Evolutionary conservation across 1,140 invertebrate genomes (phyloP), one percentile per base, ranked within the genome.

Genomic region (Apis cerana): DNA sequence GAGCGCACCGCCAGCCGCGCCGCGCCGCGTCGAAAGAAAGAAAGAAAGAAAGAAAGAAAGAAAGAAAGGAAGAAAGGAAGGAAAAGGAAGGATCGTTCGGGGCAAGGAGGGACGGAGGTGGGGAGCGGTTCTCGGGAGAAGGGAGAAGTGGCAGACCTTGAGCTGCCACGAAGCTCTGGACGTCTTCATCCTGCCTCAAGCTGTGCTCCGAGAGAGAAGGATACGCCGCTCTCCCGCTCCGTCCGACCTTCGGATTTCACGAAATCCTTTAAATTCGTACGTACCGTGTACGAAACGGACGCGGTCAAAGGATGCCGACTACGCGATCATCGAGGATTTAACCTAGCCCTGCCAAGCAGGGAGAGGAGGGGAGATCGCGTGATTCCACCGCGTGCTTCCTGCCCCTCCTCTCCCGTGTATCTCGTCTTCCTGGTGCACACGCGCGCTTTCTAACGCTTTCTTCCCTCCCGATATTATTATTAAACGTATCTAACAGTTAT

Each of bases 131-230:
- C 76, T 61, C 59, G 85, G 80, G 87, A 88, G 89, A 89, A 90
- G 92, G 92, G 92, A 91, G 85, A 94, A 94, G 92, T 91, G 91
- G 94, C 91, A 94, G 94, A 94, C 93, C 94, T 94, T 94, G 94
- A 94, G 94, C 93, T 94, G 93, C 94, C 94, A 94, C 88, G 84
- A 90, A 90, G 89, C 89, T 89, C 90, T 91, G 92, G 92, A 94
- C 93, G 91, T 94, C 94, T 94, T 94, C 94, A 94, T 94, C 91
- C 92, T 92, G 92, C 92, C 92, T 88, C 88, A 81, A 93, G 91
- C 89, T 88, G 88, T 82, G 90, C 89, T 91, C 70, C 65, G 83
- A 91, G 90, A 89, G 84, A 86, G 85, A 83, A 85, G 82, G 79
- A 71, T 81, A 83, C 83, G 70, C 61, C 69, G 67, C 76, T 71